Conservation (phyloP, 2,888 invertebrate species). For the Bombylius discolor region DNA sequence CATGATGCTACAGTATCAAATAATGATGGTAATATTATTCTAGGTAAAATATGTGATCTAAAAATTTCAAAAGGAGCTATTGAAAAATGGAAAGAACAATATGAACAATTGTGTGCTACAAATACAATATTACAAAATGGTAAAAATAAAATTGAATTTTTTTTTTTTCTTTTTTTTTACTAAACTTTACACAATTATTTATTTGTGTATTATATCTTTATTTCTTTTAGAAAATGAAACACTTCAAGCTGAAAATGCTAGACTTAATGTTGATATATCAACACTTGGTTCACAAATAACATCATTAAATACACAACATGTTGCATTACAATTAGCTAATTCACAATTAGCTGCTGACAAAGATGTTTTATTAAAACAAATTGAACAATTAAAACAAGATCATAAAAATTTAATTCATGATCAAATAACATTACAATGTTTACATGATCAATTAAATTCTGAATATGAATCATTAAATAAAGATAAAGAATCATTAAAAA, state of each 20-base stretch:
- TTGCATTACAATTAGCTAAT: constrained; percentile 73
- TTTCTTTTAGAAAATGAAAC: constrained; percentile 40
- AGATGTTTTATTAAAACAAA: constrained; percentile 67
- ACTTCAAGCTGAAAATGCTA: constrained; percentile 67
- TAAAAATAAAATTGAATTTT: background rate
- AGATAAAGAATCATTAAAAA: constrained; percentile 71
- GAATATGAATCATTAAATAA: constrained; percentile 81
- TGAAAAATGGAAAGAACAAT: constrained; percentile 42
- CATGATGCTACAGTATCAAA: background rate
- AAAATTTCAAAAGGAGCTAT: constrained; percentile 27
- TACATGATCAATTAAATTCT: constrained; percentile 79
- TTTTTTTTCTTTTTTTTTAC: background rate
- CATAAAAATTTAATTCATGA: constrained; percentile 68
- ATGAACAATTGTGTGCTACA: constrained; percentile 46
- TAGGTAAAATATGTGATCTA: constrained; percentile 25
- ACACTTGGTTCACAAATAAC: constrained; percentile 79
- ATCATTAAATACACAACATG: constrained; percentile 75
- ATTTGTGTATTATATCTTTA: background rate
- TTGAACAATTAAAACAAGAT: constrained; percentile 57
- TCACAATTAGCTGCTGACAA: constrained; percentile 78
- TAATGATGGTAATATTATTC: constrained; percentile 15
- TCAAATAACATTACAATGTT: constrained; percentile 72
- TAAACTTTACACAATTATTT: no score
- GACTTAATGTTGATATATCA: constrained; percentile 76
- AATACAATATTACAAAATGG: constrained; percentile 37